These are phyloP conservation scores for Saccostrea glomerata DNA, from an alignment of 1,140 invertebrate genomes.

Conservation along the genomic window DNA sequence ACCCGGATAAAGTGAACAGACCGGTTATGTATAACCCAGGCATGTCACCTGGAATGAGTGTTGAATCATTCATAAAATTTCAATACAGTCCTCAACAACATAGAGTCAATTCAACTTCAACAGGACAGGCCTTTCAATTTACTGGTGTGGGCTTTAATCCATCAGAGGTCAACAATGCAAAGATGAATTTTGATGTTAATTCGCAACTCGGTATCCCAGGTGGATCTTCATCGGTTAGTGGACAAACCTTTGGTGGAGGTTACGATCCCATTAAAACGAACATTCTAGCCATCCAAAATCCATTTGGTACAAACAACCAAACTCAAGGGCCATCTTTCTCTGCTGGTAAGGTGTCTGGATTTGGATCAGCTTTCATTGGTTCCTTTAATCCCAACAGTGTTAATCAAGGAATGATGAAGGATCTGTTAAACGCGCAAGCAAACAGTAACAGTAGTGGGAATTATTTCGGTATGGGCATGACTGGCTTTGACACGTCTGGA, in stretches of 20 bases:
- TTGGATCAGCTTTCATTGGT: constrained; percentile 6
- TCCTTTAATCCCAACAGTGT: constrained; percentile 45
- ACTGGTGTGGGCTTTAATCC: constrained; percentile 28
- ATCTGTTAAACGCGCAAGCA: neutral
- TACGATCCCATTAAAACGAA: constrained; percentile 48
- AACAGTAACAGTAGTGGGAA: neutral
- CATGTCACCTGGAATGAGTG: constrained; percentile 7
- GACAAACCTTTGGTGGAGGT: constrained; percentile 25
- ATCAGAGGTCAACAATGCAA: constrained; percentile 32
- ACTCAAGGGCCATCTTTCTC: neutral
- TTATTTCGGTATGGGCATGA: constrained; percentile 3
- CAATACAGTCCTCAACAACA: constrained; percentile 28
- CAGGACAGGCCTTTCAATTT: neutral
- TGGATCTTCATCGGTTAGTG: neutral
- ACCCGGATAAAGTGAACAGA: constrained; percentile 9
- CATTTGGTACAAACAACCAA: neutral
- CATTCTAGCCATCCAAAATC: constrained; percentile 32
- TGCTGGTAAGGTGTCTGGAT: neutral
- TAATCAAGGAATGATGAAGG: constrained; percentile 15
- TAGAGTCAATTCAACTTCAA: neutral
- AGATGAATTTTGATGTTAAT: constrained; percentile 48
- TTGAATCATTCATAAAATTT: neutral
- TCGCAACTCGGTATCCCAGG: constrained; percentile 42
- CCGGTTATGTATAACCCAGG: constrained; percentile 6
- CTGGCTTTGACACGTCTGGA: neutral